Base-by-base conservation (phyloP, 1,140 invertebrate genomes). In the Cherax destructor region DNA sequence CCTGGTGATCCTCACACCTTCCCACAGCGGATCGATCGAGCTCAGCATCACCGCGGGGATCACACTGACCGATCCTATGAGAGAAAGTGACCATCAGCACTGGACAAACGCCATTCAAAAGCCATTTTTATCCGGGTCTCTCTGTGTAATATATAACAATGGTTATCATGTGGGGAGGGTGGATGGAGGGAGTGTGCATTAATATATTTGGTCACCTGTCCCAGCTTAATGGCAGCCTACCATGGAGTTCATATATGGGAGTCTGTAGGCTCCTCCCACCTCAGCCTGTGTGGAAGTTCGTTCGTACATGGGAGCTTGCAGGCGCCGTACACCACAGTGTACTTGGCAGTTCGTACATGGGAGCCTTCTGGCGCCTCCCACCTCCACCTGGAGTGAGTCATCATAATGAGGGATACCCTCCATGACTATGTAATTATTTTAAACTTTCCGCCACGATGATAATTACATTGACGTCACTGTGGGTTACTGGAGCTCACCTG, bases 81-180 rank as follows among this genome's bases (percentile, higher is more conserved):
- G n/a, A 30, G 79, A 50, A 49, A 50, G 21, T 21, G 65, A 18
- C 49, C 21, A 11, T 65, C 16, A 49, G 13, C 61, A 24, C 49
- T 65, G n/a, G 47, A 24, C 18, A 13, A 50, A 41, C 49, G 61
- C 41, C 69, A 74, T 52, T 85, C 83, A 24, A n/a, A 9, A 56
- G 49, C 83, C 83, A 74, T 69, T 85, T 85, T 85, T 47, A 85
- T 69, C 83, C 30, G 13, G 83, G 69, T 72, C 83, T 85, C n/a
- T 69, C 30, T 41, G 83, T 49, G 69, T 85, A 52, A 74, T 85
- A 50, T 72, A 85, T 74, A 74, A 85, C 41, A 50, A 74, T 74
- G 49, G 83, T 21, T 85, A 85, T 72, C 83, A 21, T 52, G 50
- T 56, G 13, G 56, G 56, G 41, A 47, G 21, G 18, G 21, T 13